Base-by-base conservation (phyloP, 2,888 invertebrate species). In the Herminia tarsipennalis region DNA sequence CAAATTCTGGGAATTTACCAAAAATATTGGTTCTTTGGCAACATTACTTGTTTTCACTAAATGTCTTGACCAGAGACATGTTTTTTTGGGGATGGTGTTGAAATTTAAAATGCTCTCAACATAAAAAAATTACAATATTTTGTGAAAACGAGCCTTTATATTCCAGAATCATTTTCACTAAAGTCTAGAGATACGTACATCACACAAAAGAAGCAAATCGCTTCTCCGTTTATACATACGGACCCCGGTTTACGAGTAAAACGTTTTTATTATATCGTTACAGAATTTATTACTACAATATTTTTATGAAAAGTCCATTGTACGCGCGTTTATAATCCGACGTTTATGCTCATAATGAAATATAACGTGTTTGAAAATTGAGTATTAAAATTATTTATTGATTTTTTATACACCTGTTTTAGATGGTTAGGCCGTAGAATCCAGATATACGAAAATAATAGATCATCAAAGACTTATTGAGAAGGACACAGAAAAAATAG, bases 211-310 rank as follows among this genome's bases (percentile, higher is more conserved):
- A 35, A 24, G 6, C 3, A 42, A 32, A 28, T 17, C 14, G 12
- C 33, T 12, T 14, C 13, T 2, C 13, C 22, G 29, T 24, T 24
- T n/a, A 21, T 12, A 34, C 14, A 38, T 42, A 40, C 29, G 30
- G 44, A 47, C 41, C 43, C 34, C 30, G 18, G 25, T 59, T 56
- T 53, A 47, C 29, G 42, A 35, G 29, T 38, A 12, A 54, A 57
- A 45, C 40, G n/a, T 37, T 58, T 63, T 66, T 59, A 59, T 50
- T 48, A 47, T 29, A 35, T 39, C 25, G 39, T 66, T 46, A 50
- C 35, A 24, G 16, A 56, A 66, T 63, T 52, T 66, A 66, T 66
- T 55, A 46, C 49, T 33, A 49, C 46, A 59, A 65, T 66, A 66
- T 66, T 66, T 65, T 66, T 66, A 59, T 47, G 46, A 50, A 46